Evolutionary conservation across 2,113 vertebrate species (phyloP).

Genomic region (Gracilinanus agilis): DNA sequence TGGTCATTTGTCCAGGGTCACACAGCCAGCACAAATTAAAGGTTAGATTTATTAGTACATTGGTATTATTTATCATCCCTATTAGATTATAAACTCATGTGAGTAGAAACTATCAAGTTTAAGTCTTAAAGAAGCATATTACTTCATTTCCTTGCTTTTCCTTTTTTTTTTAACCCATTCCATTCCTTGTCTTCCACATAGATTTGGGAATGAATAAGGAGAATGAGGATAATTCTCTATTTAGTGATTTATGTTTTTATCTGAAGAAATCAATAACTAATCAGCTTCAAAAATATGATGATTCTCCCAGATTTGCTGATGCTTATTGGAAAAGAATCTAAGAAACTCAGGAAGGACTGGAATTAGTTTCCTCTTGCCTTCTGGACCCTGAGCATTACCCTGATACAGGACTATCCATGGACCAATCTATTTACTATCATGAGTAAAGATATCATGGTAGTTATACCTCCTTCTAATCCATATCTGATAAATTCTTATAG

Average conservation of each 20-base stretch:
- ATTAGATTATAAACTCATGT: too few species aligned
- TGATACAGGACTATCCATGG: too few species aligned
- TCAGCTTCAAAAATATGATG: neutral
- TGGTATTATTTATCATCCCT: too few species aligned
- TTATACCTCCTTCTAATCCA: neutral
- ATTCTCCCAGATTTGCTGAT: too few species aligned
- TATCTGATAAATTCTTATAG: neutral
- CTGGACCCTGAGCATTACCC: neutral
- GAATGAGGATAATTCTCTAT: conserved; percentile 76
- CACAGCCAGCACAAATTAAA: too few species aligned
- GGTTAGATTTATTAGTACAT: too few species aligned
- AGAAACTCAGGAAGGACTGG: too few species aligned
- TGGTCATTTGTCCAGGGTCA: too few species aligned
- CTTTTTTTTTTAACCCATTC: conserved; percentile 58
- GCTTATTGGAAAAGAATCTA: too few species aligned
- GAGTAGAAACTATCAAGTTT: too few species aligned
- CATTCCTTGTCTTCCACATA: conserved; percentile 35
- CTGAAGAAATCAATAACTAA: conserved; percentile 78
- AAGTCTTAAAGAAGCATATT: conserved; percentile 73
- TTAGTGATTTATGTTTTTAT: conserved; percentile 79
- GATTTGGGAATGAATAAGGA: conserved; percentile 52
- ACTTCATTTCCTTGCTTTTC: conserved; percentile 73
- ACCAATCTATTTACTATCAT: neutral
- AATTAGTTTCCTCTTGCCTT: neutral
- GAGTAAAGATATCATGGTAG: neutral